Evolutionary conservation across 2,113 vertebrate species (phyloP), one percentile per base, ranked within the genome.

Genomic region (Mormoops blainvillei): DNA sequence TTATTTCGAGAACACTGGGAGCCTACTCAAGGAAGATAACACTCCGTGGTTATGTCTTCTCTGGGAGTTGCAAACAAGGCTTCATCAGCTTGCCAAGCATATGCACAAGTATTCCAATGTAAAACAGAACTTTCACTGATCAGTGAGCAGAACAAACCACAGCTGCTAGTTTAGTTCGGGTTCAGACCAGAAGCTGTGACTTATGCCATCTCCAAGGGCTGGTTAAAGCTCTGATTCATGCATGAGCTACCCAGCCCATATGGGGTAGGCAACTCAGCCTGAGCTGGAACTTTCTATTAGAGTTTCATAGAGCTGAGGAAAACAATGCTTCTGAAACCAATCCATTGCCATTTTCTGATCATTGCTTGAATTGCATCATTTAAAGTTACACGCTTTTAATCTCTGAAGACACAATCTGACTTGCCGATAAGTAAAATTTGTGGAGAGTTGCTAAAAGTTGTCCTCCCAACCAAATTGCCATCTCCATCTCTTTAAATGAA

Each of bases 91-190:
- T 95, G 82, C 81, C 13, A 82, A 97, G 88, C 85, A 68, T 43
- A 73, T 41, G 93, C 81, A 56, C 0, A 61, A 48, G 65, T 6
- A 43, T 63, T 89, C 70, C 95, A 87, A 28, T 0, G 18, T 2
- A 70, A 87, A 94, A 54, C 77, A 80, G 86, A 84, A 90, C 93
- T 91, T 61, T 76, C 5, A 3, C 94, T 97, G 94, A 52, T 95
- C 94, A 96, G 71, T 88, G 96, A 92, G 78, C 97, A 96, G 95
- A 88, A 90, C 45, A 61, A 85, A 63, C 90, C 38, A 9, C 95
- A 97, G 96, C 96, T 96, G 97, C 97, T 96, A 4, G 45, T 33
- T 86, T 13, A 50, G 76, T 31, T 82, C 96, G 86, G 95, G 95
- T 94, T 94, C 11, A 0, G 36, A 50, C 86, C 67, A 67, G 45